Percentiles rank a stretch among this genome's conserved stretches.
Evolutionary conservation across 2,113 vertebrate species (phyloP).

Genomic region (Dryoscopus gambensis): DNA sequence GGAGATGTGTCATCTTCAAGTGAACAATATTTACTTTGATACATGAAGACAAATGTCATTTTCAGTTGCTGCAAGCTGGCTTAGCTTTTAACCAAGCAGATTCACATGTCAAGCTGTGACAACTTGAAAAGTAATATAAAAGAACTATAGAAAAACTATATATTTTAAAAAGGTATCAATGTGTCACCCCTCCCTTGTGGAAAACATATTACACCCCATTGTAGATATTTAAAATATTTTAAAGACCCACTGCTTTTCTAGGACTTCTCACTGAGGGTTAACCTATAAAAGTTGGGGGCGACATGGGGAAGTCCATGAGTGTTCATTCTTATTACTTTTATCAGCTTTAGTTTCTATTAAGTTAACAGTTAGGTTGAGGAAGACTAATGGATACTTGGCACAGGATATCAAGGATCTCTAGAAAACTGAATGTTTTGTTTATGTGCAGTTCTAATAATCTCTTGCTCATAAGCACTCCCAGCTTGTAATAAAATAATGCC

Average conservation of each 20-base stretch:
- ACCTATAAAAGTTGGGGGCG: background rate
- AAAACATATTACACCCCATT: background rate
- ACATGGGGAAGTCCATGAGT: background rate
- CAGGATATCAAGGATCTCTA: background rate
- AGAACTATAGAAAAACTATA: background rate
- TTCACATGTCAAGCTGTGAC: background rate
- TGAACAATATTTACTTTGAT: slow-evolving; percentile 13
- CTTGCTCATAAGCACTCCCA: background rate
- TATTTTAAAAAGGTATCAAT: background rate
- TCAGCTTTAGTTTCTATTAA: background rate
- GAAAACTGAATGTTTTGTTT: background rate
- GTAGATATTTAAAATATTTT: background rate
- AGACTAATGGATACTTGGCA: background rate
- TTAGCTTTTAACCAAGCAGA: background rate
- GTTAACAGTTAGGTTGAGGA: background rate
- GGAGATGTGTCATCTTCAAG: background rate
- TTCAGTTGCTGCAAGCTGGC: background rate
- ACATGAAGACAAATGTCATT: slow-evolving; percentile 23
- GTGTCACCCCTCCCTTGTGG: background rate
- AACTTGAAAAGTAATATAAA: background rate
- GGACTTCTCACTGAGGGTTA: background rate
- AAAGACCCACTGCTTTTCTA: background rate
- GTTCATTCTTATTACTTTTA: background rate
- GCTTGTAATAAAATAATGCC: background rate
- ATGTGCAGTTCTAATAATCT: background rate